Evolutionary conservation across 2,888 invertebrate genomes (phyloP), one percentile per base, ranked within the genome.

Genomic region (Drosophila neotestacea): DNA sequence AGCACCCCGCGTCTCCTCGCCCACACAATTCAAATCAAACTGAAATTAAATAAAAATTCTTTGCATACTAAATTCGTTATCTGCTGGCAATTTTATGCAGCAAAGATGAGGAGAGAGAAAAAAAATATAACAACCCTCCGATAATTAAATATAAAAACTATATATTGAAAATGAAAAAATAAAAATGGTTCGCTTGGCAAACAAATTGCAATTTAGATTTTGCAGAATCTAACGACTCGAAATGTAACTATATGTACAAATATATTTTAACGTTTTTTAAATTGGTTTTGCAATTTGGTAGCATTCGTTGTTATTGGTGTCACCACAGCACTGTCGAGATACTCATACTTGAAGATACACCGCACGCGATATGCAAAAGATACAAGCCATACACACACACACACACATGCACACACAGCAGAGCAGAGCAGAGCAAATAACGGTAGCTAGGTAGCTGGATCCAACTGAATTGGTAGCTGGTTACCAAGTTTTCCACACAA

Each of bases 281-380:
- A 88, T 87, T 84, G 85, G 78, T 83, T 85, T 81, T 73, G 84
- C 85, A 74, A 79, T 85, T 86, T 80, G 69, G 75, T 36, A 52
- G 62, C 47, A 46, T 32, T 56, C 41, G 60, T 52, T 78, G 70
- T 64, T 74, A 52, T 67, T 78, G 71, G 62, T 75, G 72, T 78
- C 61, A 60, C 69, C 65, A 64, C 65, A 72, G 62, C 61, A 41
- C 38, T 63, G 77, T 77, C 79, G 72, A 81, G 79, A 85, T 85
- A 79, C 86, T 84, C 86, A 84, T 84, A 83, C 81, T 72, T 79
- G 73, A 75, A 84, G 81, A 84, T 83, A 84, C 77, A 81, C 69
- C 73, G 77, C 73, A 70, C 70, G 73, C 75, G 81, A 84, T 84
- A 84, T 83, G 84, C 84, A 84, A 81, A 81, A 86, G 81, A 84